These are phyloP conservation scores for Notarius quadriscutis DNA, from an alignment of 2,113 vertebrate genomes.

Conservation along the genomic window DNA sequence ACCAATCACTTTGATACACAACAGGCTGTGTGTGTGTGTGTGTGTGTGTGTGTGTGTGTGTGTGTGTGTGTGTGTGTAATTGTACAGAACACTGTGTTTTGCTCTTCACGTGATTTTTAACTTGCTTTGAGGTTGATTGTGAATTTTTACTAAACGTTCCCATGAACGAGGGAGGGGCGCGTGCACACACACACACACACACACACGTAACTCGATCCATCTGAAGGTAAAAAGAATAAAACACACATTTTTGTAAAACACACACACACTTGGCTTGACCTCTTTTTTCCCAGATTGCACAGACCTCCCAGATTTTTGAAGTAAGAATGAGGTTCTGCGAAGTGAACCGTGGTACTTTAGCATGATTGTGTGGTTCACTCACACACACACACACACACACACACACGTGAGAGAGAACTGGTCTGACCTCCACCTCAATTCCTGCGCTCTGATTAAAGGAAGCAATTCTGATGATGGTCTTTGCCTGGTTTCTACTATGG, in stretches of 20 bases:
- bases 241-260: conserved; percentile 25
- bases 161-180: conserved; percentile 1
- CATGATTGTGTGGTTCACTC: conserved; percentile 16
- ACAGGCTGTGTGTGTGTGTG: background rate
- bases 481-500: conserved; percentile 21
- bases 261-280: conserved; percentile 22
- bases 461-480: background rate
- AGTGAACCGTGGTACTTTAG: conserved; percentile 54
- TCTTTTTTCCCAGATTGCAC: conserved; percentile 38
- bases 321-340: conserved; percentile 52
- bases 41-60: conserved; percentile 5
- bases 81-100: background rate
- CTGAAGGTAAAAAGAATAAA: conserved; percentile 26
- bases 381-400: conserved; percentile 9
- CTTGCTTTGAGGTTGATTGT: background rate
- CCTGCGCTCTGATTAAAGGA: conserved; percentile 18
- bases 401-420: conserved; percentile 4
- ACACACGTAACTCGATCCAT: conserved; percentile 24
- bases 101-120: conserved; percentile 11
- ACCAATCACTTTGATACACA: background rate
- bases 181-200: conserved; percentile 16
- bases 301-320: conserved; percentile 55
- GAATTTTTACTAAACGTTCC: conserved; percentile 21
- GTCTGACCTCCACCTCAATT: conserved; percentile 23
- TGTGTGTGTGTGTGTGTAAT: background rate